Evolutionary conservation across 2,888 invertebrate genomes (phyloP), one percentile per base, ranked within the genome.

Genomic region (Zygogramma bicolorata): DNA sequence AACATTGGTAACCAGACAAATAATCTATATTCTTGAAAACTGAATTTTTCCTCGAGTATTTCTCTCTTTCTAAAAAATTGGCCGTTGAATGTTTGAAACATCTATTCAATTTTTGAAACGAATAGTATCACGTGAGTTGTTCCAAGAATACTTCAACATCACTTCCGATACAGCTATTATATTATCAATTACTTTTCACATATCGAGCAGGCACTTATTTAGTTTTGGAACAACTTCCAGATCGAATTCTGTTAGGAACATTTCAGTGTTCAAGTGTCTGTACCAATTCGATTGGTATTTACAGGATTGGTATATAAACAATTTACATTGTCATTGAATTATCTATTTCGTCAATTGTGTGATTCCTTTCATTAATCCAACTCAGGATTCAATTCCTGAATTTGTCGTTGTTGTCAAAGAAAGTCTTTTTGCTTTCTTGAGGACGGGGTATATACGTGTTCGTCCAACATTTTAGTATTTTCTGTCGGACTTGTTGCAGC

Each of bases 401-500:
- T 20, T 29, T 71, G 57, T 60, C 49, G 65, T 68, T 74, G 75
- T 57, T 76, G 77, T 80, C 80, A 80, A 75, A 80, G 79, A 84
- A 88, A 88, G 80, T 88, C 88, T 79, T 87, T 86, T 69, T 87
- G 84, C 84, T 86, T 86, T 79, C 86, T 82, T 74, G 85, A 85
- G 85, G 87, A 86, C 85, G 87, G 86, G 80, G 85, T 85, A 76
- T 85, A 86, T 77, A 83, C 83, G 20, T 84, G 75, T 75, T 88
- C 86, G 57, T 84, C 88, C 77, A 89, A 83, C 88, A 89, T 88
- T 80, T 88, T 88, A 73, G 89, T 89, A 20, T 89, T 89, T 81
- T 90, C 90, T n/a, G 91, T 88, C 67, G 89, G 89, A 75, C 89
- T 87, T 13, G 88, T 87, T 71, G 88, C 87, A 31, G 88, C 84